A percentile compares a stretch with the other conserved stretches of the same genome.
Conservation (phyloP, 2,797 vertebrate genomes). For the Sebastolobus altivelis region DNA sequence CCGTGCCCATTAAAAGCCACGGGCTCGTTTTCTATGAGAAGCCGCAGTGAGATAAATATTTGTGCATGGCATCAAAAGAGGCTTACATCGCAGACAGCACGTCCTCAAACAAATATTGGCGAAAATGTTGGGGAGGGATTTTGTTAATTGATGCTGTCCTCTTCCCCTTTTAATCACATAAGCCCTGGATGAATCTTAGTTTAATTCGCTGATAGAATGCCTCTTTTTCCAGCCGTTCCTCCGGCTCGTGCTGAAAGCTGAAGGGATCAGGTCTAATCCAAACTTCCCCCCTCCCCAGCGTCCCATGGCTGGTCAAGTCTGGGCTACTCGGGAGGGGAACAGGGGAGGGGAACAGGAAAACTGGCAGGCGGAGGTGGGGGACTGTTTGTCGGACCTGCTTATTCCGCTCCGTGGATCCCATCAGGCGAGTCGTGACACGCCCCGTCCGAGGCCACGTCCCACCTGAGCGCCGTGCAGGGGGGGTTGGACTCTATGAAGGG, state of each 20-base stretch:
- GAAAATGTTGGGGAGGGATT: conserved; percentile 81
- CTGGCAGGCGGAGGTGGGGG: conserved; percentile 69
- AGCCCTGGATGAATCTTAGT: conserved; percentile 83
- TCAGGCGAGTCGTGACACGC: conserved; percentile 79
- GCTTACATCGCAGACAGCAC: conserved; percentile 78
- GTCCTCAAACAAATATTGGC: conserved; percentile 82
- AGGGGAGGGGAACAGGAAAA: conserved; percentile 42
- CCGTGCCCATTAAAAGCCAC: conserved; percentile 56
- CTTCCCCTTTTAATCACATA: conserved; percentile 85
- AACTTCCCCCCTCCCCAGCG: conserved; percentile 48
- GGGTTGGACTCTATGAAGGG: conserved; percentile 56
- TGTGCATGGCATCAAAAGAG: conserved; percentile 71
- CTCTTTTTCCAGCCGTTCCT: conserved; percentile 69
- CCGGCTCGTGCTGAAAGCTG: conserved; percentile 67
- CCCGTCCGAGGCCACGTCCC: conserved; percentile 74
- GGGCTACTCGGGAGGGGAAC: conserved; percentile 45
- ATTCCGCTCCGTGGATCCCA: conserved; percentile 80
- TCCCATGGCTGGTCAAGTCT: conserved; percentile 60
- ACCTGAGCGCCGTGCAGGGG: conserved; percentile 66
- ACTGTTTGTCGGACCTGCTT: conserved; percentile 80
- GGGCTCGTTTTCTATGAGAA: conserved; percentile 51
- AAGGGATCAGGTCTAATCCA: conserved; percentile 80
- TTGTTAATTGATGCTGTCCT: conserved; percentile 85
- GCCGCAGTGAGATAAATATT: conserved; percentile 75
- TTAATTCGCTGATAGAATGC: conserved; percentile 83